phyloP scores from a whole-genome alignment of 2,797 vertebrate genomes.

The Limnodromus scolopaceus region DNA sequence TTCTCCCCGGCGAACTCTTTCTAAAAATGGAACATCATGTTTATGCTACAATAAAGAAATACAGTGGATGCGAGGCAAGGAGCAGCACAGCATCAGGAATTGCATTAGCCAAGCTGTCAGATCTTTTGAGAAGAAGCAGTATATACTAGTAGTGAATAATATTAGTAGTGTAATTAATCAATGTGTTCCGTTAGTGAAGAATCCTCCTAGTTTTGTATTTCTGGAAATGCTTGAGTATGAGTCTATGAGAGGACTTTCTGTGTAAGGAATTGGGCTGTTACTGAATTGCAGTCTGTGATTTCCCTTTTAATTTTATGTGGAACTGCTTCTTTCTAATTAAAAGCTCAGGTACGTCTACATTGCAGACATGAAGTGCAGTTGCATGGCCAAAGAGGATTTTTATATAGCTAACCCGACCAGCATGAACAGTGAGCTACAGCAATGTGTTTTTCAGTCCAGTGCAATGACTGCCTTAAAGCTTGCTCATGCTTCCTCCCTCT shows the following conservation, averaged over 20 bases:
- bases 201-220: neutral
- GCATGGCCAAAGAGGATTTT: neutral
- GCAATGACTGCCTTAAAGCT: neutral
- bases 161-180: neutral
- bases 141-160: neutral
- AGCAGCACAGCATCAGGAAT: constrained; percentile 16
- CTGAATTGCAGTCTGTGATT: neutral
- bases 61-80: neutral
- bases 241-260: neutral
- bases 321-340: neutral
- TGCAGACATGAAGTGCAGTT: neutral
- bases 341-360: neutral
- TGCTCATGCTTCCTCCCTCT: neutral
- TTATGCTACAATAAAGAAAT: constrained; percentile 7
- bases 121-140: neutral
- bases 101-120: neutral
- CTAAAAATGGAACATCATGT: constrained; percentile 50
- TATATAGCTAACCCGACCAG: neutral
- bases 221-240: neutral
- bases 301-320: neutral
- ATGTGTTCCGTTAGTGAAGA: neutral
- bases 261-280: neutral
- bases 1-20: constrained; percentile 51
- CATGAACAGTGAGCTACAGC: neutral
- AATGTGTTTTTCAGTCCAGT: neutral